phyloP scores from a whole-genome alignment of 2,888 invertebrate species.

The Drosophila monieri region DNA sequence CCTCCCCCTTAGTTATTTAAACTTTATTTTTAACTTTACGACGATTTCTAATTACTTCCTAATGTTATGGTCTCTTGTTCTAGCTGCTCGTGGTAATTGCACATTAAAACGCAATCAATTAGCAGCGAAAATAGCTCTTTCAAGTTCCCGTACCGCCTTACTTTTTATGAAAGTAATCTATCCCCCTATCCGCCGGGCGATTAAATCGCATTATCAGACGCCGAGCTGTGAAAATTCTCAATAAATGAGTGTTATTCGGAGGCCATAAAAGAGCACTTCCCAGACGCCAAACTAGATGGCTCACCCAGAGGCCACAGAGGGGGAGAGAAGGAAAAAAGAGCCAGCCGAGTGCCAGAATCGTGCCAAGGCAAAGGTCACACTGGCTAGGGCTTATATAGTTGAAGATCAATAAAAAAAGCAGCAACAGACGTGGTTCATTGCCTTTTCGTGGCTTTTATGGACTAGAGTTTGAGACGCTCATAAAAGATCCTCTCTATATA shows the following conservation, averaged over 20 bases:
- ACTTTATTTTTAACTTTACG: not conserved
- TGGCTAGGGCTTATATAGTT: constrained; percentile 15
- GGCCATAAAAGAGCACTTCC: constrained; percentile 37
- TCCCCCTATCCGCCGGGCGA: constrained; percentile 23
- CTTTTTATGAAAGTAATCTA: constrained; percentile 27
- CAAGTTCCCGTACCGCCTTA: constrained; percentile 39
- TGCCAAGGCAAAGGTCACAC: constrained; percentile 50
- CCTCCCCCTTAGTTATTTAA: not conserved
- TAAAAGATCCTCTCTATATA: constrained; percentile 28
- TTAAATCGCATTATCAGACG: constrained; percentile 56
- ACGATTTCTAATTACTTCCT: constrained; percentile 12
- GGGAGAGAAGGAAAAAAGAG: not conserved
- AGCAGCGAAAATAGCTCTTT: constrained; percentile 43
- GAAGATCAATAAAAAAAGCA: constrained; percentile 36
- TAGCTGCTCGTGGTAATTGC: constrained; percentile 26
- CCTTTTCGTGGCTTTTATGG: constrained; percentile 30
- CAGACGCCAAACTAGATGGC: constrained; percentile 28
- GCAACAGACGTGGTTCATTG: constrained; percentile 34
- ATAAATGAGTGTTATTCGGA: constrained; percentile 2
- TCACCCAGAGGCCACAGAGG: not conserved
- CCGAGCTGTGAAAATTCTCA: constrained; percentile 28
- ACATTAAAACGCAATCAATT: constrained; percentile 63
- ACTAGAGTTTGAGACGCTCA: constrained; percentile 40
- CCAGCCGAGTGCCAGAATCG: constrained; percentile 31
- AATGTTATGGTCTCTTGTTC: not conserved